A percentile compares a stretch with the other conserved stretches of the same genome.
Evolutionary conservation across 2,797 vertebrate genomes (phyloP).

Genomic region (Peromyscus eremicus): DNA sequence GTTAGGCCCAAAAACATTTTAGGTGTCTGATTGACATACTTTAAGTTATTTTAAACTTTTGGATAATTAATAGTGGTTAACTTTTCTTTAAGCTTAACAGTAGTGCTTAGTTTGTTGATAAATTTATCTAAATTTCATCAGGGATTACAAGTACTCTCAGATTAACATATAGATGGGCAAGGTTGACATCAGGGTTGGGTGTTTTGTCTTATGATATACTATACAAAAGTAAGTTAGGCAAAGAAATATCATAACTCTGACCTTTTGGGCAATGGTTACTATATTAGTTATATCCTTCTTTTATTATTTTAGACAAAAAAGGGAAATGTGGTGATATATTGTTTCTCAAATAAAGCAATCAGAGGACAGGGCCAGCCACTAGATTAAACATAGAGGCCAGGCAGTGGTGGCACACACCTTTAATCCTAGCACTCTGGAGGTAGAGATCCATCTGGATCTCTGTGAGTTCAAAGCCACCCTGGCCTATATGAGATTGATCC

Average conservation of each 20-base stretch:
- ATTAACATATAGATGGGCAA: neutral
- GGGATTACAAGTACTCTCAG: neutral
- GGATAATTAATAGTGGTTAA: neutral
- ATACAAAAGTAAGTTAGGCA: neutral
- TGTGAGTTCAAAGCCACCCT: too few species aligned
- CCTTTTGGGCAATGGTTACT: neutral
- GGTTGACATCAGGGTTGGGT: neutral
- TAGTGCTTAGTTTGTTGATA: neutral
- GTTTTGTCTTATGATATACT: neutral
- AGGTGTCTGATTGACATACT: neutral
- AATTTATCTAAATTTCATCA: neutral
- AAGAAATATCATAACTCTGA: neutral
- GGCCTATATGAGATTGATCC: too few species aligned
- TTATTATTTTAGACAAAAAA: too few species aligned
- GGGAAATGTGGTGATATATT: too few species aligned
- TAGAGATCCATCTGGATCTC: too few species aligned
- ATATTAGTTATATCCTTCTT: too few species aligned
- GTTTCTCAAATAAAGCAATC: too few species aligned
- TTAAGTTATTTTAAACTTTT: slow-evolving; percentile 36
- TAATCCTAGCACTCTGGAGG: too few species aligned
- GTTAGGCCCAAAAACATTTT: slow-evolving; percentile 18
- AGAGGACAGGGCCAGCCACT: too few species aligned
- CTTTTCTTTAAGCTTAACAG: slow-evolving; percentile 11
- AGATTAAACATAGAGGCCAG: too few species aligned
- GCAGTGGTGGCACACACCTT: too few species aligned